phyloP scores from a whole-genome alignment of 2,888 invertebrate genomes.

The Chalcis sispes region DNA sequence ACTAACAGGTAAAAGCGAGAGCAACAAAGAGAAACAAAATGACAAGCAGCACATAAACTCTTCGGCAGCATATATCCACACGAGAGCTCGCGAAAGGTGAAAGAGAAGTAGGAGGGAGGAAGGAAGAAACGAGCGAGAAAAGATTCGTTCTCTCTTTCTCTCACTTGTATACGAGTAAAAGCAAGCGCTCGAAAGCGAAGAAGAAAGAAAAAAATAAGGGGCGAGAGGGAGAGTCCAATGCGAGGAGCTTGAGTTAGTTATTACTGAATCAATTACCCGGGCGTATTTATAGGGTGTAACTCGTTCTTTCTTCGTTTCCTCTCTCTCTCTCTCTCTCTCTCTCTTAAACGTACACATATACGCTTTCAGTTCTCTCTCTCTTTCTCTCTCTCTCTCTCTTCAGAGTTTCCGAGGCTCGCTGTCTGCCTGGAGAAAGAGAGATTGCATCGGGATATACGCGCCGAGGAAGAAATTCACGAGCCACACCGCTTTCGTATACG shows the following conservation, averaged over 20 bases:
- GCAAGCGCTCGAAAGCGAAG: too few relatives aligned
- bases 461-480: constrained; percentile 70
- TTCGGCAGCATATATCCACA: neutral
- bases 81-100: constrained; percentile 23
- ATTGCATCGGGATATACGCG: constrained; percentile 70
- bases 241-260: constrained; percentile 75
- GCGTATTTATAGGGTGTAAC: constrained; percentile 73
- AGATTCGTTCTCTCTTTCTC: too few relatives aligned
- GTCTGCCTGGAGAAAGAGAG: constrained; percentile 61
- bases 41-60: constrained; percentile 47
- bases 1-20: constrained; percentile 19
- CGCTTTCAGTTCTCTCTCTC: constrained; percentile 43
- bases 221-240: constrained; percentile 56
- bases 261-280: constrained; percentile 74
- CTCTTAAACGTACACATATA: constrained; percentile 49
- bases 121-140: neutral
- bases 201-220: too few relatives aligned
- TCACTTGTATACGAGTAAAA: too few relatives aligned
- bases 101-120: neutral
- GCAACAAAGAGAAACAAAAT: constrained; percentile 44
- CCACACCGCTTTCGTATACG: too few relatives aligned
- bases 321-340: constrained; percentile 21
- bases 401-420: neutral
- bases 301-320: constrained; percentile 65
- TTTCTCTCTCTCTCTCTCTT: constrained; percentile 16